Conservation (phyloP, 2,888 invertebrate species). For the Epistrophella euchroma region DNA sequence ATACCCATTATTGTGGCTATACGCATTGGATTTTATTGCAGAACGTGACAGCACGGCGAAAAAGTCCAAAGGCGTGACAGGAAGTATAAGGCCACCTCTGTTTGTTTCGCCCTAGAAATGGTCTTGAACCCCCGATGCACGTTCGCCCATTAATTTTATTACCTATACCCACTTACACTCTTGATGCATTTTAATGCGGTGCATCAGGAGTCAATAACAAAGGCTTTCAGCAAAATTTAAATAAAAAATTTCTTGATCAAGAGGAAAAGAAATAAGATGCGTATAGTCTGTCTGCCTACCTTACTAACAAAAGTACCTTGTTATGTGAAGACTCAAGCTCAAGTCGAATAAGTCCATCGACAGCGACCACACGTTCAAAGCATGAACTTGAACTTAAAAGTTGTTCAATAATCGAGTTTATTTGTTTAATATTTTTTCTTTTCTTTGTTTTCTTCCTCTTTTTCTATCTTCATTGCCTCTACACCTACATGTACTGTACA, state of each 20-base stretch:
- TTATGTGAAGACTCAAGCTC: neutral
- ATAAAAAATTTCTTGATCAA: neutral
- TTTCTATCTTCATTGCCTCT: conserved; percentile 5
- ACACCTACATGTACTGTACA: neutral
- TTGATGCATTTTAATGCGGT: conserved; percentile 16
- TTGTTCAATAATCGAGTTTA: conserved; percentile 44
- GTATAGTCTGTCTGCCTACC: neutral
- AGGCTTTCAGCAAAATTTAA: conserved; percentile 9
- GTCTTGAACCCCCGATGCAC: conserved; percentile 43
- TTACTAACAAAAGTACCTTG: neutral
- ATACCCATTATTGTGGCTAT: neutral
- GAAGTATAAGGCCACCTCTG: conserved; percentile 43
- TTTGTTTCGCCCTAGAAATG: conserved; percentile 24
- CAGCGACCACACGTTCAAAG: conserved; percentile 27
- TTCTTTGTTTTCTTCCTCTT: conserved; percentile 23
- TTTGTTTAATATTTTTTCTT: conserved; percentile 32
- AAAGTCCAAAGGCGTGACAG: conserved; percentile 40
- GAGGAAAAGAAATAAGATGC: conserved; percentile 6
- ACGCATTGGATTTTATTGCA: conserved; percentile 18
- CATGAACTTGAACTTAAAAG: conserved; percentile 73
- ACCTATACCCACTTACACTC: neutral
- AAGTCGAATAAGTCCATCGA: conserved; percentile 24
- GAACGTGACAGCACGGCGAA: conserved; percentile 41
- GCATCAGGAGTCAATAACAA: conserved; percentile 17
- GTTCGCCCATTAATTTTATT: conserved; percentile 15